phyloP scores from a whole-genome alignment of 2,888 invertebrate genomes.

The Metalampra italica region DNA sequence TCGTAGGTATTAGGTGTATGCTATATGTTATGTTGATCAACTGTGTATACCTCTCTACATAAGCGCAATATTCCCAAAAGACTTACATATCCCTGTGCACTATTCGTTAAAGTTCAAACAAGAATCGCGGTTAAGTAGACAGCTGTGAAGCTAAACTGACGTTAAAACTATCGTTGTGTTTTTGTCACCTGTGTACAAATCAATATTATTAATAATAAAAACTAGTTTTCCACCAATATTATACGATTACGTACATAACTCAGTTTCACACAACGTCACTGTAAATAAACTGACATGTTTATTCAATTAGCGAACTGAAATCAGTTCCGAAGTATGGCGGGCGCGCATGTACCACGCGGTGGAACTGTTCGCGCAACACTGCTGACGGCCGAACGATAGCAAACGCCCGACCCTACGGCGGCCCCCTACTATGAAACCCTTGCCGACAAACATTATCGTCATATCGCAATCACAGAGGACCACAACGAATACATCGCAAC shows the following conservation, averaged over 20 bases:
- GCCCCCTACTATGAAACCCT: constrained; percentile 55
- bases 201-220: constrained; percentile 20
- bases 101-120: constrained; percentile 35
- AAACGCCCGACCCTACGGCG: constrained; percentile 58
- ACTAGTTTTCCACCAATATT: constrained; percentile 44
- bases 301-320: constrained; percentile 45
- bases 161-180: neutral
- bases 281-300: constrained; percentile 57
- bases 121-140: constrained; percentile 22
- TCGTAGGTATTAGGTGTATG: no score
- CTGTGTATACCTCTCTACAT: no score
- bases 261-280: constrained; percentile 64
- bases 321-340: constrained; percentile 28
- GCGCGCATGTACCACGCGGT: constrained; percentile 60
- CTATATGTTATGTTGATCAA: no score
- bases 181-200: constrained; percentile 53
- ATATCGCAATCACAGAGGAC: constrained; percentile 14
- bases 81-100: constrained; percentile 12
- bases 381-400: constrained; percentile 72
- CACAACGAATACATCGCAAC: constrained; percentile 3
- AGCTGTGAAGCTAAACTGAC: constrained; percentile 7
- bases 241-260: constrained; percentile 34
- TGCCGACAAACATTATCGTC: constrained; percentile 35
- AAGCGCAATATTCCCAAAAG: neutral
- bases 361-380: constrained; percentile 67